Evolutionary conservation across 2,888 invertebrate species (phyloP), one percentile per base, ranked within the genome.

Genomic region (Pollenia amentaria): DNA sequence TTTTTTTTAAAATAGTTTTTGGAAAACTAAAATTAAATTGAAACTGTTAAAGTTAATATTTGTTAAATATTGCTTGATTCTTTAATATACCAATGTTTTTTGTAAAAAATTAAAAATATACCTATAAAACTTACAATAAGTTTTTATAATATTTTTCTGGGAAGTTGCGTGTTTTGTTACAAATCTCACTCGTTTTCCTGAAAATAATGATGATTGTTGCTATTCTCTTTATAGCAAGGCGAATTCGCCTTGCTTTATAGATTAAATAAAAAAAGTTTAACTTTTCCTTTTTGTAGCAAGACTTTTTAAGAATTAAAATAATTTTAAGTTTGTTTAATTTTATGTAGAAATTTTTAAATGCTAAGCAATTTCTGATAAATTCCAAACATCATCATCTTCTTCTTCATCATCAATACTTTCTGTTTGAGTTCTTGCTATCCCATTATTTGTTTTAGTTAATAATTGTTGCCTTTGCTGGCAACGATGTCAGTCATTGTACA

Each of bases 401-500:
- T 44, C 62, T 21, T 60, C 69, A 7, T 65, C 73, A 40, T 55
- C 64, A 21, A 29, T 29, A 29, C 42, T 79, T 8, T 51, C 12
- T 60, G 21, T 60, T 42, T 57, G 72, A 14, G 72, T 29, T 46
- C 46, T 38, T 16, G 29, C 69, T 18, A 84, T 73, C 51, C 62
- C 80, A 60, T 81, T 80, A 69, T 53, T 81, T 38, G 51, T 81
- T 55, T 53, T 72, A 53, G 73, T 42, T 48, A 84, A 48, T 44
- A 86, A 53, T 14, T 84, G 85, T 69, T 84, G 79, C 55, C 76
- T 62, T 72, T 72, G 76, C 29, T 72, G 75, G 46, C 29, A 69
- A 40, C 67, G 76, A 64, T 83, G 93, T 93, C 92, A 97, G 91
- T 97, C 97, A 94, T 97, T 97, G 91, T 97, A 97, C 96, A 97